A percentile compares a stretch with the other conserved stretches of the same genome.
These are phyloP conservation scores for Antitype chi DNA, from an alignment of 2,888 invertebrate species.

Conservation along the genomic window DNA sequence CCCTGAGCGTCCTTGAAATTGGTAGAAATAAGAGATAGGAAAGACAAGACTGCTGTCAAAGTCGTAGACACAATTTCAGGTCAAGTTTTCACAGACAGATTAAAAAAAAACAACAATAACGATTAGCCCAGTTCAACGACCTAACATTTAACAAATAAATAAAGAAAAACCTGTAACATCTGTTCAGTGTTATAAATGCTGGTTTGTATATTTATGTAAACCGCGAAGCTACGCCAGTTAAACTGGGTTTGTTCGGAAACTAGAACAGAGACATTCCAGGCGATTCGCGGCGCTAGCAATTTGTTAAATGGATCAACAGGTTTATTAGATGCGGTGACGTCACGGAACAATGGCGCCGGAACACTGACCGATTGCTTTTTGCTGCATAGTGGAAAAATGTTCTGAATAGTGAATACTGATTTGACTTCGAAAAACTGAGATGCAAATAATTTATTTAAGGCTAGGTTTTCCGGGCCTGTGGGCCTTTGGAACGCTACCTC, in stretches of 20 bases:
- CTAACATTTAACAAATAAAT: constrained; percentile 23
- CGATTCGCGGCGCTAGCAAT: constrained; percentile 56
- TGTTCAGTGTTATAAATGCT: constrained; percentile 26
- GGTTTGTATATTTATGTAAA: constrained; percentile 43
- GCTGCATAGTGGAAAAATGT: neutral
- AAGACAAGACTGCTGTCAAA: neutral
- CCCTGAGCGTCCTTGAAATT: too few species aligned
- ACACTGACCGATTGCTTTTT: constrained; percentile 11
- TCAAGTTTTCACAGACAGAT: constrained; percentile 1
- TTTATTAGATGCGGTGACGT: constrained; percentile 64
- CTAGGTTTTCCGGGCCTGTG: too few species aligned
- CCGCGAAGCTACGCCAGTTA: constrained; percentile 33
- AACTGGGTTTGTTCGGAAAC: constrained; percentile 39
- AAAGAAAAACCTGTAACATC: constrained; percentile 25
- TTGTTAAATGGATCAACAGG: constrained; percentile 61
- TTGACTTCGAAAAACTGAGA: neutral
- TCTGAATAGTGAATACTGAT: neutral
- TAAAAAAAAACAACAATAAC: constrained; percentile 13
- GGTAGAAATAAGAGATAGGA: neutral
- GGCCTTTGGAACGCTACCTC: too few species aligned
- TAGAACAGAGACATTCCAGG: constrained; percentile 57
- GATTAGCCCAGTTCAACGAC: constrained; percentile 33
- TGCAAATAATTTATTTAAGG: too few species aligned
- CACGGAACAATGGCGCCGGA: constrained; percentile 52
- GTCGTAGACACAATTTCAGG: constrained; percentile 8